Evolutionary conservation across 2,888 invertebrate genomes (phyloP).

Genomic region (Agriotes lineatus): DNA sequence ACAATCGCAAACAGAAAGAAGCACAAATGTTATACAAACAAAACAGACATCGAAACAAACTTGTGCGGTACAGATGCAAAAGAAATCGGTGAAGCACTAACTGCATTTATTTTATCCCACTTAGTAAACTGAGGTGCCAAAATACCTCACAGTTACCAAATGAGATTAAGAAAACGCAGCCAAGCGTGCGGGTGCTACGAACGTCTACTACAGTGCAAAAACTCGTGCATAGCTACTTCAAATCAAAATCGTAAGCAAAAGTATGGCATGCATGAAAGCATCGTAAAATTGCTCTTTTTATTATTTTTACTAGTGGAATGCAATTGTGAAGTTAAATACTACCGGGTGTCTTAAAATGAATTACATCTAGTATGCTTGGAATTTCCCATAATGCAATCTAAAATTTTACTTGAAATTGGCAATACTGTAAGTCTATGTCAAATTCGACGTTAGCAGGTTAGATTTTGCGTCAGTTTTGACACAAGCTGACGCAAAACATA

Average conservation of each 20-base stretch:
- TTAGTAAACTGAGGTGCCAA: slow-evolving; percentile 83
- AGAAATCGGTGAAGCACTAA: slow-evolving; percentile 66
- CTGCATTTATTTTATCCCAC: slow-evolving; percentile 83
- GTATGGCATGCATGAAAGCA: too few species aligned
- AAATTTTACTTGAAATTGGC: too few species aligned
- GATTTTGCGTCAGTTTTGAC: too few species aligned
- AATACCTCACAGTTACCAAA: slow-evolving; percentile 96
- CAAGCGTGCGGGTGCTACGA: slow-evolving; percentile 59
- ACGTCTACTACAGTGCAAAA: slow-evolving; percentile 46
- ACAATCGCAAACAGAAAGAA: slow-evolving; percentile 16
- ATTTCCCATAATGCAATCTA: too few species aligned
- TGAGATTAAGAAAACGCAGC: slow-evolving; percentile 90
- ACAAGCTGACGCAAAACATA: too few species aligned
- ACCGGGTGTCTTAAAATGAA: too few species aligned
- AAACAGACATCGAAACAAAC: slow-evolving; percentile 52
- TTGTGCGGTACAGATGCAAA: slow-evolving; percentile 57
- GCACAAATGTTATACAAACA: slow-evolving; percentile 42
- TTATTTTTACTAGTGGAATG: too few species aligned
- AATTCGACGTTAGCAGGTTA: too few species aligned
- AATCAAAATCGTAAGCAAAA: slow-evolving; percentile 10
- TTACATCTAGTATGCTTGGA: too few species aligned
- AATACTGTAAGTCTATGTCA: too few species aligned
- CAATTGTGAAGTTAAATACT: too few species aligned
- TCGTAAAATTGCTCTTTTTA: too few species aligned
- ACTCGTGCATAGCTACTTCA: slow-evolving; percentile 30